phyloP scores from a whole-genome alignment of 2,888 invertebrate genomes.

The Leptinotarsa haldemani region DNA sequence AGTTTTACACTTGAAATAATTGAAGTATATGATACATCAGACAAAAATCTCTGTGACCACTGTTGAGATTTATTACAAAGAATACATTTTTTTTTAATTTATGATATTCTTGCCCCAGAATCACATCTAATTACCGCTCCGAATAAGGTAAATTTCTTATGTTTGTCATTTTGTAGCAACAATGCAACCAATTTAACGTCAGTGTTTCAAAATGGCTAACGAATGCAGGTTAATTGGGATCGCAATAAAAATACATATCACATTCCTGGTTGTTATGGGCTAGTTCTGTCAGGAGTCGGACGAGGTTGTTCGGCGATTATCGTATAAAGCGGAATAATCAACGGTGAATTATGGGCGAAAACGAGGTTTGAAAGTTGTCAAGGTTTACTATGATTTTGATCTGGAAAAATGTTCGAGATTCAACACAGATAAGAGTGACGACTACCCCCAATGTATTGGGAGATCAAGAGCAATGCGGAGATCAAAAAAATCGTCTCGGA shows the following conservation, averaged over 20 bases:
- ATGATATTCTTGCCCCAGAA: conserved; percentile 15
- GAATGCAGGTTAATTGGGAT: conserved; percentile 40
- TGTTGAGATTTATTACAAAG: conserved; percentile 15
- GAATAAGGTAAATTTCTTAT: conserved; percentile 22
- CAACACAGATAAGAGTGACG: not conserved
- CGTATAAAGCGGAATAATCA: conserved; percentile 11
- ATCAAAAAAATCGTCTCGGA: too few relatives aligned
- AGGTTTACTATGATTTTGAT: not conserved
- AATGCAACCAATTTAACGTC: conserved; percentile 23
- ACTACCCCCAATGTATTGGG: too few relatives aligned
- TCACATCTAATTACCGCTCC: conserved; percentile 24
- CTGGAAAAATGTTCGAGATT: not conserved
- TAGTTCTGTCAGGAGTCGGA: conserved; percentile 20
- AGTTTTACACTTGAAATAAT: too few relatives aligned
- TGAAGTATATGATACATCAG: not conserved
- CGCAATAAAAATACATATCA: conserved; percentile 32
- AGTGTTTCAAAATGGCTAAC: conserved; percentile 4
- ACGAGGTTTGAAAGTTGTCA: conserved; percentile 11
- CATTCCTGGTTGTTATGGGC: conserved; percentile 27
- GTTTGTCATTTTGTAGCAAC: conserved; percentile 15
- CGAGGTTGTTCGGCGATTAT: conserved; percentile 14
- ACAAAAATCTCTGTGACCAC: not conserved
- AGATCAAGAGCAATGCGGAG: too few relatives aligned
- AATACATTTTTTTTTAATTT: conserved; percentile 25
- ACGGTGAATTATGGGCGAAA: conserved; percentile 2